Evolutionary conservation across 2,888 invertebrate genomes (phyloP).

Genomic region (Exocentrus adspersus): DNA sequence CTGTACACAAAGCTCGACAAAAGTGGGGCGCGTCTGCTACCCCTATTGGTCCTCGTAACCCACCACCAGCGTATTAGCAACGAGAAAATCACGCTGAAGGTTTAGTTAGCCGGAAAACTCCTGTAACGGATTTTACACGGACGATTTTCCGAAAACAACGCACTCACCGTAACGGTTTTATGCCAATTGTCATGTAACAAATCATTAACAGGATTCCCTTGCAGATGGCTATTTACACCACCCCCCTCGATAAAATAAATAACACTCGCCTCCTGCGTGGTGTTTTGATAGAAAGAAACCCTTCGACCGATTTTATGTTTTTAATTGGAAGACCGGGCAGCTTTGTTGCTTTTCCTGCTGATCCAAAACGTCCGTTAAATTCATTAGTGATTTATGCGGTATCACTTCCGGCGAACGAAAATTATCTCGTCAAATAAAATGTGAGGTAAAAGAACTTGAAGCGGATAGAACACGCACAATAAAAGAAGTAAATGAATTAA

Average conservation of each 20-base stretch:
- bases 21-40: constrained; percentile 52
- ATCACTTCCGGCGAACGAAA: constrained; percentile 45
- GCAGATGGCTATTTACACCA: constrained; percentile 57
- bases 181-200: constrained; percentile 48
- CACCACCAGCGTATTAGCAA: constrained; percentile 53
- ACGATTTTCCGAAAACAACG: constrained; percentile 35
- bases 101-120: constrained; percentile 45
- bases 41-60: constrained; percentile 39
- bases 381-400: constrained; percentile 48
- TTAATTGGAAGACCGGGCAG: constrained; percentile 16
- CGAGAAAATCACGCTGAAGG: constrained; percentile 50
- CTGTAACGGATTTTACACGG: constrained; percentile 52
- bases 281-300: constrained; percentile 49
- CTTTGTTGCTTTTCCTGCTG: constrained; percentile 41
- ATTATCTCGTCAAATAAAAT: not conserved
- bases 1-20: constrained; percentile 53
- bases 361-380: constrained; percentile 52
- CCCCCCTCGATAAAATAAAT: constrained; percentile 52
- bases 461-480: no score
- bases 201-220: constrained; percentile 57
- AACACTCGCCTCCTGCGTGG: constrained; percentile 36
- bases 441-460: not conserved
- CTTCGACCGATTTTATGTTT: constrained; percentile 45
- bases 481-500: no score
- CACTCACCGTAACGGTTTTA: constrained; percentile 49